Conservation (phyloP, 1,140 invertebrate species). For the Marisa cornuarietis region DNA sequence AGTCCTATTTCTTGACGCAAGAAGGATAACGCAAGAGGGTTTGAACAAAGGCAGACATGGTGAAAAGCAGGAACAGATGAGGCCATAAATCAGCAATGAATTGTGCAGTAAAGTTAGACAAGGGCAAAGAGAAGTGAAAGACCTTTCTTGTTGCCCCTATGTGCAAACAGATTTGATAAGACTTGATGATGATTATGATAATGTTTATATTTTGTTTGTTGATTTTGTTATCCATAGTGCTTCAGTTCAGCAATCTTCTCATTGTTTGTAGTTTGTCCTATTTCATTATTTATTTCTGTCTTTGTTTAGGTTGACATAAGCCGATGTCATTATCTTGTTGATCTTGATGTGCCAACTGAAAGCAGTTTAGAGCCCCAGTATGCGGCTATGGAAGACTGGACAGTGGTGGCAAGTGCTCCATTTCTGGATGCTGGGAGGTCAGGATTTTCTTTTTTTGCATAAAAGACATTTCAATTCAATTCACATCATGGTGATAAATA, state of each 20-base stretch:
- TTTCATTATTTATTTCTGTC: conserved; percentile 53
- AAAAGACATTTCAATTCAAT: not conserved
- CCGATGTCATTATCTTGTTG: conserved; percentile 75
- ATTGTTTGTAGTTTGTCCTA: not conserved
- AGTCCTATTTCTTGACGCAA: too few species aligned
- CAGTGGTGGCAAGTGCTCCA: conserved; percentile 75
- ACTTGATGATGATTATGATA: too few species aligned
- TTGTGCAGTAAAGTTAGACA: too few species aligned
- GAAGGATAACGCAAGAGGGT: too few species aligned
- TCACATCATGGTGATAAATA: not conserved
- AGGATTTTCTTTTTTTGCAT: conserved; percentile 20
- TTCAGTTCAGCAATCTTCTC: not conserved
- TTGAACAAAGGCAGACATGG: too few species aligned
- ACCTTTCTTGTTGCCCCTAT: too few species aligned
- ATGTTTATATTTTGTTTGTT: not conserved
- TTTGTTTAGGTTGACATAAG: conserved; percentile 72
- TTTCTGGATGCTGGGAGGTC: conserved; percentile 82
- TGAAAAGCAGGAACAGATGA: too few species aligned
- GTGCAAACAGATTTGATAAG: too few species aligned
- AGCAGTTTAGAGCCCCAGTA: conserved; percentile 84
- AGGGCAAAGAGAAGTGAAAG: too few species aligned
- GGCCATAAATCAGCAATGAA: too few species aligned
- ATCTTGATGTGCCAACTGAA: conserved; percentile 81
- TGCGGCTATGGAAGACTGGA: conserved; percentile 79
- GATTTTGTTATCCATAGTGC: not conserved